phyloP scores from a whole-genome alignment of 2,797 vertebrate species.

The Centropyge bicolor region DNA sequence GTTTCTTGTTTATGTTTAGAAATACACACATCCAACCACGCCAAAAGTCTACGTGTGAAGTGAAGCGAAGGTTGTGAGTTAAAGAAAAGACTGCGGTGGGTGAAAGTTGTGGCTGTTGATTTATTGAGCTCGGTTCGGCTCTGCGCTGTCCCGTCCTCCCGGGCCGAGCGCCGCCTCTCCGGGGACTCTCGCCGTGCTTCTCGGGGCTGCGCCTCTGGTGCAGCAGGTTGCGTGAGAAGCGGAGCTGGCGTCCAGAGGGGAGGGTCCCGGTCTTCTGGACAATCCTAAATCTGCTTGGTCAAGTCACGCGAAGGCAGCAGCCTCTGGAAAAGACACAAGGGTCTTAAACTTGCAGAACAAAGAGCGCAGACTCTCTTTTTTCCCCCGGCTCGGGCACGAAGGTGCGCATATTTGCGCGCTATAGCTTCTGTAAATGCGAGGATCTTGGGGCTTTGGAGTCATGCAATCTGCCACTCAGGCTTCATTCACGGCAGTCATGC shows the following conservation, averaged over 20 bases:
- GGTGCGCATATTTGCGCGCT: conserved; percentile 82
- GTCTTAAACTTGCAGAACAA: conserved; percentile 84
- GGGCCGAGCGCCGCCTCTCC: conserved; percentile 35
- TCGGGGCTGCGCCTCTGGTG: conserved; percentile 70
- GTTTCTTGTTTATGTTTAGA: background rate
- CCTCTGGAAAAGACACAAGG: conserved; percentile 85
- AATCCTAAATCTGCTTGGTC: conserved; percentile 87
- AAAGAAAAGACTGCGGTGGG: background rate
- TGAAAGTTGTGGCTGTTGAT: background rate
- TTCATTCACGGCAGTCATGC: conserved; percentile 78
- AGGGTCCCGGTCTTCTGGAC: conserved; percentile 84
- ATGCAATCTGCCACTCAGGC: conserved; percentile 84
- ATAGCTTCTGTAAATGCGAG: conserved; percentile 77
- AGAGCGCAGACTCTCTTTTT: conserved; percentile 69
- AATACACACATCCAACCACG: background rate
- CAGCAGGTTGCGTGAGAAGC: conserved; percentile 85
- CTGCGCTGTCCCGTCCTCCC: conserved; percentile 7
- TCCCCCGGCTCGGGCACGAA: conserved; percentile 73
- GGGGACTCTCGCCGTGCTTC: conserved; percentile 64
- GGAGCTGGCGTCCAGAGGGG: conserved; percentile 79
- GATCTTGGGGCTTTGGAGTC: conserved; percentile 83
- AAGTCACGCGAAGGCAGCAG: conserved; percentile 89
- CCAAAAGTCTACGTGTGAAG: background rate
- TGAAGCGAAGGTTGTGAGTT: background rate
- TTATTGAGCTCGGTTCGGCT: conserved; percentile 6